Conservation (phyloP, 2,888 invertebrate species). For the Heliconius sara region DNA sequence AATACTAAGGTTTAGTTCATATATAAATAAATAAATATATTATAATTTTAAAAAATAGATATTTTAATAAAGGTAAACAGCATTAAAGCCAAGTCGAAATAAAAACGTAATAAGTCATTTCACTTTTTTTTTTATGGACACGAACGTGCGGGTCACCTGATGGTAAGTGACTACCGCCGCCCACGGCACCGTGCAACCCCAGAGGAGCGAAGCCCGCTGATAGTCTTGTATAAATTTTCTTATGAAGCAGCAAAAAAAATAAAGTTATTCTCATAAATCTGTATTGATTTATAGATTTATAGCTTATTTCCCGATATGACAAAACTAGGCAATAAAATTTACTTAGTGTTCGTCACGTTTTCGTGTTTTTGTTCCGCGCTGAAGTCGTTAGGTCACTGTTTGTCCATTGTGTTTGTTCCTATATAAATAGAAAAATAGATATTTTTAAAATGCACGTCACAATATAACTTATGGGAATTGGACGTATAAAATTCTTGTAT, state of each 20-base stretch:
- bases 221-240: not conserved
- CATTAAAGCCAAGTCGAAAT: too few relatives aligned
- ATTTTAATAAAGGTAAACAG: too few relatives aligned
- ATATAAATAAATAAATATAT: too few relatives aligned
- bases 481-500: not conserved
- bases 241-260: not conserved
- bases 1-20: not conserved
- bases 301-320: slow-evolving; percentile 8
- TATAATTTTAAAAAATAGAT: too few relatives aligned
- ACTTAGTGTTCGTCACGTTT: slow-evolving; percentile 22
- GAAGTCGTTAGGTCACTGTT: slow-evolving; percentile 30
- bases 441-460: too few relatives aligned
- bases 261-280: not conserved
- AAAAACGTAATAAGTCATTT: too few relatives aligned
- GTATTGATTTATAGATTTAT: slow-evolving; percentile 1
- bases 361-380: slow-evolving; percentile 9
- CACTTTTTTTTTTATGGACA: too few relatives aligned
- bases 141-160: too few relatives aligned
- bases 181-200: too few relatives aligned
- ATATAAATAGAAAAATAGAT: not conserved
- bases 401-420: slow-evolving; percentile 10
- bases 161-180: too few relatives aligned
- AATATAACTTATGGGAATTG: not conserved
- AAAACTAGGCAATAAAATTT: slow-evolving; percentile 20
- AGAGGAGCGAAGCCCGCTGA: too few relatives aligned